These are phyloP conservation scores for Hymenochirus boettgeri DNA, from an alignment of 2,113 vertebrate genomes.

Conservation along the genomic window DNA sequence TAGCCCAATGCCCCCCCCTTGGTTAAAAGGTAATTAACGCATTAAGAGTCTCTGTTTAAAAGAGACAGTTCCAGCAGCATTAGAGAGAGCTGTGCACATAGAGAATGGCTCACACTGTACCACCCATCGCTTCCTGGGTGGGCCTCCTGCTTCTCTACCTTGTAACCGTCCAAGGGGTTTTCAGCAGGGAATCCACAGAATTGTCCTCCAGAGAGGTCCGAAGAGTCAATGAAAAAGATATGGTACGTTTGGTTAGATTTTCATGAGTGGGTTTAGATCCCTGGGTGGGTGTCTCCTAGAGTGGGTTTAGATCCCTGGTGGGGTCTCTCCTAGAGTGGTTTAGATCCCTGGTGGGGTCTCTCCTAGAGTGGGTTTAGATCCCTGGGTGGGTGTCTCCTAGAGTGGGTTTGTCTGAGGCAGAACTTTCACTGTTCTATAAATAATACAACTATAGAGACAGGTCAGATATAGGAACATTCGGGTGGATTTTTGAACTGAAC, in stretches of 20 bases:
- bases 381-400: no score
- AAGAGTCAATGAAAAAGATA: slow-evolving; percentile 27
- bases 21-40: not conserved
- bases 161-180: not conserved
- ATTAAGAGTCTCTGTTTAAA: not conserved
- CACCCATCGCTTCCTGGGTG: not conserved
- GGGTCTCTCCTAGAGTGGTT: no score
- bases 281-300: not conserved
- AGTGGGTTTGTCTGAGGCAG: no score
- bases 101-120: not conserved
- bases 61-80: not conserved
- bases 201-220: not conserved
- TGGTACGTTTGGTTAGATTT: slow-evolving; percentile 36
- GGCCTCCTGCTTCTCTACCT: not conserved
- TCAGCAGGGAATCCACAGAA: not conserved
- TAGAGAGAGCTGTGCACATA: no score
- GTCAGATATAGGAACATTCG: no score
- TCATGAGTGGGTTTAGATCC: no score
- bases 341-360: no score
- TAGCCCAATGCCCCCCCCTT: not conserved
- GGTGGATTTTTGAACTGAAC: no score
- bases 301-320: not conserved
- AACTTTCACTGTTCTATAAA: no score
- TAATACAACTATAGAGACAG: no score
- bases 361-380: no score